Percentiles rank a stretch among this genome's conserved stretches.
phyloP scores from a whole-genome alignment of 2,888 invertebrate species.

The Torymus texanus region DNA sequence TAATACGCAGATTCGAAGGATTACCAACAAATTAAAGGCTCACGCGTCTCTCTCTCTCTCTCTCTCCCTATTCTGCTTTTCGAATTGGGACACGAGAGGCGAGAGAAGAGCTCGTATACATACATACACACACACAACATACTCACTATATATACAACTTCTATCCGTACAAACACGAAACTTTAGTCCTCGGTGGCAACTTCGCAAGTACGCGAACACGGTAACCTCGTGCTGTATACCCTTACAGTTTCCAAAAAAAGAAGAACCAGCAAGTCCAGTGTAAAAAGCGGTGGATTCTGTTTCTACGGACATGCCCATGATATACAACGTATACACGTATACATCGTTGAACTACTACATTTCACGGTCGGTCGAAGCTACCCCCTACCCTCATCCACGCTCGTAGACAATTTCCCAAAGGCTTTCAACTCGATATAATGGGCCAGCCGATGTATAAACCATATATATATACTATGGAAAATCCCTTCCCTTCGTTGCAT shows the following conservation, averaged over 20 bases:
- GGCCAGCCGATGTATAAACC: slow-evolving; percentile 57
- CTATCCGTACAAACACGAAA: background rate
- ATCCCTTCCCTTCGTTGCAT: too few species aligned
- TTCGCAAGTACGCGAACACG: slow-evolving; percentile 13
- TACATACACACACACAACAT: background rate
- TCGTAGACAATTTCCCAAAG: slow-evolving; percentile 73
- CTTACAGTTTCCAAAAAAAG: too few species aligned
- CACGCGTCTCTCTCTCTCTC: too few species aligned
- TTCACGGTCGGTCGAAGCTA: slow-evolving; percentile 73
- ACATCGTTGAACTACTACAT: slow-evolving; percentile 62
- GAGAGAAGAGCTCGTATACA: background rate
- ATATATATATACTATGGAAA: background rate
- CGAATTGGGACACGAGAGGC: slow-evolving; percentile 9
- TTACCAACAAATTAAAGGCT: slow-evolving; percentile 46
- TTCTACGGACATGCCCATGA: too few species aligned
- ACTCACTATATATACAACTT: background rate
- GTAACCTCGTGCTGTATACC: too few species aligned
- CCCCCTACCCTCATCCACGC: slow-evolving; percentile 55
- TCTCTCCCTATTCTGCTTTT: background rate
- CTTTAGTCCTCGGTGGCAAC: slow-evolving; percentile 2
- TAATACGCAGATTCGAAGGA: slow-evolving; percentile 45
- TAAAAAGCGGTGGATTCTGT: too few species aligned
- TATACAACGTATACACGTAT: too few species aligned
- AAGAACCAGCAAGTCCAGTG: too few species aligned
- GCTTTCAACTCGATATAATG: slow-evolving; percentile 71